Evolutionary conservation across 2,113 vertebrate genomes (phyloP), one percentile per base, ranked within the genome.

Genomic region (Numida meleagris): DNA sequence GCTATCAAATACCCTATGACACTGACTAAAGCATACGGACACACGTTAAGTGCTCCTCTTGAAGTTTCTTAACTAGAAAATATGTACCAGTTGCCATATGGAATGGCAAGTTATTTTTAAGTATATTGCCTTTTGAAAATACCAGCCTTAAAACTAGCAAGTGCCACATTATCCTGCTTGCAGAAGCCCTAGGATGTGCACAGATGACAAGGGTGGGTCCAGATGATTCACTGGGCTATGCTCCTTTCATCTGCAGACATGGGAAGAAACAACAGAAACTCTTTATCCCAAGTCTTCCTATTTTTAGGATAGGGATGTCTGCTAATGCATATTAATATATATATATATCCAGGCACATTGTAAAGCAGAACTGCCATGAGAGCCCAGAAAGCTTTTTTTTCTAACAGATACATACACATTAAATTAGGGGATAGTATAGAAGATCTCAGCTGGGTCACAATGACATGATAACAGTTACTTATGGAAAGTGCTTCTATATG

Each of bases 111-210:
- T n/a, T 90, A 74, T 86, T 93, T 95, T 70, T 43, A 72, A n/a
- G 43, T 40, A 33, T 7, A 53, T 2, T 93, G 62, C 20, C 53
- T 84, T 90, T 82, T 21, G 70, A 87, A 96, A 89, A 94, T 42
- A 57, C 48, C 61, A 87, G 48, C 40, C 62, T 73, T 57, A 89
- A 79, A 9, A 72, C 36, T 58, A 89, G 59, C 36, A 73, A 88
- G 40, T 51, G 59, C 15, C 25, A 53, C 18, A 34, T 58, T 10
- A 67, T 75, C 59, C 38, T 45, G 71, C 68, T 57, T 65, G 58
- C 31, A 40, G 86, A 43, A 90, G 21, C 29, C 74, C 67, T 67
- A 50, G 21, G 61, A 71, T 70, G 50, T 59, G 80, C 62, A 81
- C 10, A 45, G 33, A 65, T 33, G 42, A 70, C 14, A 34, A 73